phyloP scores from a whole-genome alignment of 2,113 vertebrate species.

The Varanus komodoensis region DNA sequence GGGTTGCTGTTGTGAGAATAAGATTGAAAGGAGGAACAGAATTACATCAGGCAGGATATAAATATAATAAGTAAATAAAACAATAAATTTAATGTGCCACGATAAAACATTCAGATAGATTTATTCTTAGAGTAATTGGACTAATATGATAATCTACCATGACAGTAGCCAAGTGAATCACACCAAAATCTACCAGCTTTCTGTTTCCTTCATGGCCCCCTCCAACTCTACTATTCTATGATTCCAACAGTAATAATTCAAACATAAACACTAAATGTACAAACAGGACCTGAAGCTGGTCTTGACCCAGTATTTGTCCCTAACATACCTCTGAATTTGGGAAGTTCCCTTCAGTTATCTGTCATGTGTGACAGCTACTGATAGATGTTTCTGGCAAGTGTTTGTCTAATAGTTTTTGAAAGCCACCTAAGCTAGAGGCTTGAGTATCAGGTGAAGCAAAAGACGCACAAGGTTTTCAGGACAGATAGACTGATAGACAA shows the following conservation, averaged over 20 bases:
- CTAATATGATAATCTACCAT: too few relatives aligned
- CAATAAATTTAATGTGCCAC: too few relatives aligned
- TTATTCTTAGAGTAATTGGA: too few relatives aligned
- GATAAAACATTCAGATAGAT: too few relatives aligned
- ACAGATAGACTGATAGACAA: background rate
- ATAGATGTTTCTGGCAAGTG: background rate
- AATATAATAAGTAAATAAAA: too few relatives aligned
- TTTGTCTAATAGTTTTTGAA: background rate
- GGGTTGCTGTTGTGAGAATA: too few relatives aligned
- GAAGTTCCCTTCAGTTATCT: background rate
- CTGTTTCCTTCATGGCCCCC: background rate
- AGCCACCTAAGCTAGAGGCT: background rate
- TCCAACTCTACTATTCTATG: too few relatives aligned
- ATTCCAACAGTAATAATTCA: background rate
- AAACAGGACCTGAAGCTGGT: background rate
- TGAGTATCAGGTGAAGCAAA: background rate
- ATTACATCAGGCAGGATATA: too few relatives aligned
- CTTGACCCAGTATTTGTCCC: background rate
- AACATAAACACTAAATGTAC: background rate
- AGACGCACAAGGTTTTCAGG: background rate
- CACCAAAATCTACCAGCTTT: background rate
- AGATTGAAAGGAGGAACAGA: too few relatives aligned
- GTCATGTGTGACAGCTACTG: too few relatives aligned
- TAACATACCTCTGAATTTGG: background rate
- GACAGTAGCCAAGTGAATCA: background rate